Evolutionary conservation across 2,888 invertebrate genomes (phyloP).

Genomic region (Lacanobia oleracea): DNA sequence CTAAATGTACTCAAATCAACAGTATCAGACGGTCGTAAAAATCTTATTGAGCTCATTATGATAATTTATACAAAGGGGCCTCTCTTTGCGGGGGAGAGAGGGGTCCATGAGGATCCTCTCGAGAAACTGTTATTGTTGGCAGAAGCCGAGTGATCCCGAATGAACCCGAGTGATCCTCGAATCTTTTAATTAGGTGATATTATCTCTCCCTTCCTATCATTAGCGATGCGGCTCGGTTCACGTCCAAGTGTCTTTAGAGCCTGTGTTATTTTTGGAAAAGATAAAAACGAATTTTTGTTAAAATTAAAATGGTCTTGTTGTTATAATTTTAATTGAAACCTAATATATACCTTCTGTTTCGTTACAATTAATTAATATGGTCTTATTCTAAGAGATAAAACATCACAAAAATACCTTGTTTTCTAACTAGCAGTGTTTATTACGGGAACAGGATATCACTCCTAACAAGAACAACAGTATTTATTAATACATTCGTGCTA

Average conservation of each 20-base stretch:
- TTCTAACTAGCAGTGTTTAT: neutral
- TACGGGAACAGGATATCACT: neutral
- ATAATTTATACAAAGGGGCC: conserved; percentile 58
- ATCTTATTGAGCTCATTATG: conserved; percentile 63
- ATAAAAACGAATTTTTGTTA: neutral
- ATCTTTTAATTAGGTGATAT: conserved; percentile 59
- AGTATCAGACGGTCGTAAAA: conserved; percentile 52
- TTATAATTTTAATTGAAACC: neutral
- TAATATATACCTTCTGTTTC: neutral
- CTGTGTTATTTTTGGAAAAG: conserved; percentile 22
- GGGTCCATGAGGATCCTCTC: conserved; percentile 14
- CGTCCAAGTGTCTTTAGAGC: neutral
- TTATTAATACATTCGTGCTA: conserved; percentile 4
- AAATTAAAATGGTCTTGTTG: neutral
- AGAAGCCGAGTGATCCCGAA: conserved; percentile 26
- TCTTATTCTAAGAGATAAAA: neutral
- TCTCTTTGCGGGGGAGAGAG: neutral
- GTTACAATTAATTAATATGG: neutral
- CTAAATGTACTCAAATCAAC: conserved; percentile 36
- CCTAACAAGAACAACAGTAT: conserved; percentile 10
- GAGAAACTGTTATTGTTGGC: conserved; percentile 48
- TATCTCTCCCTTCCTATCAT: conserved; percentile 38
- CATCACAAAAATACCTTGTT: neutral
- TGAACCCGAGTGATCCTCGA: conserved; percentile 48
- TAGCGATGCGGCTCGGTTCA: conserved; percentile 17